These are phyloP conservation scores for Dermatemys mawii DNA, from an alignment of 2,113 vertebrate species.

Conservation along the genomic window DNA sequence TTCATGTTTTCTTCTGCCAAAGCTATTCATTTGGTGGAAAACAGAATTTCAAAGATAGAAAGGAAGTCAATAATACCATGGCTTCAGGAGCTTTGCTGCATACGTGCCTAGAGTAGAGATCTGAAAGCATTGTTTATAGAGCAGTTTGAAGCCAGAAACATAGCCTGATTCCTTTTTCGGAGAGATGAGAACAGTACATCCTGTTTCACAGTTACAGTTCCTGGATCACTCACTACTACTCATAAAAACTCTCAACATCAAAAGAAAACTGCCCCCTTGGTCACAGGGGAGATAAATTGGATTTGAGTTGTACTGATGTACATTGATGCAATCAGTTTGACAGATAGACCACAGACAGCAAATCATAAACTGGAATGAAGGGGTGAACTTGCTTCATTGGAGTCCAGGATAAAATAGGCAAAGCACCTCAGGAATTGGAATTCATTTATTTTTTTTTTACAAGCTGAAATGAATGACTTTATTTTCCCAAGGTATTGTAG, in stretches of 20 bases:
- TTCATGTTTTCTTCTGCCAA: slow-evolving; percentile 4
- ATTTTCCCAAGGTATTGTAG: slow-evolving; percentile 11
- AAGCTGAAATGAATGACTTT: slow-evolving; percentile 34
- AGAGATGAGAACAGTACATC: fast-evolving
- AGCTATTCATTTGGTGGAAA: background rate
- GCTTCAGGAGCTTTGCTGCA: background rate
- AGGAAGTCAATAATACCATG: background rate
- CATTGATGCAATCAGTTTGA: background rate
- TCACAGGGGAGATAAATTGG: background rate
- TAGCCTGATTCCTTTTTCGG: fast-evolving
- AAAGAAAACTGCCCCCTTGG: background rate
- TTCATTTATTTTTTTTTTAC: background rate
- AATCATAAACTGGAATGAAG: background rate
- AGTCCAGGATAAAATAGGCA: slow-evolving; percentile 2
- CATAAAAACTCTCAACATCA: slow-evolving; percentile 4
- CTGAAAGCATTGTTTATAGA: background rate
- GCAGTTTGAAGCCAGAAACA: background rate
- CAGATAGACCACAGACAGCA: slow-evolving; percentile 9
- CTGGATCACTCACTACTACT: background rate
- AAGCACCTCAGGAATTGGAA: background rate
- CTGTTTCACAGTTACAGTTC: background rate
- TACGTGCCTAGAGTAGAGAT: background rate
- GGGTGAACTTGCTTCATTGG: background rate
- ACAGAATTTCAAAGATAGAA: background rate
- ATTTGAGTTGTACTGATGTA: background rate